A percentile compares a stretch with the other conserved stretches of the same genome.
phyloP scores from a whole-genome alignment of 2,888 invertebrate species.

The Euzophera pinguis region DNA sequence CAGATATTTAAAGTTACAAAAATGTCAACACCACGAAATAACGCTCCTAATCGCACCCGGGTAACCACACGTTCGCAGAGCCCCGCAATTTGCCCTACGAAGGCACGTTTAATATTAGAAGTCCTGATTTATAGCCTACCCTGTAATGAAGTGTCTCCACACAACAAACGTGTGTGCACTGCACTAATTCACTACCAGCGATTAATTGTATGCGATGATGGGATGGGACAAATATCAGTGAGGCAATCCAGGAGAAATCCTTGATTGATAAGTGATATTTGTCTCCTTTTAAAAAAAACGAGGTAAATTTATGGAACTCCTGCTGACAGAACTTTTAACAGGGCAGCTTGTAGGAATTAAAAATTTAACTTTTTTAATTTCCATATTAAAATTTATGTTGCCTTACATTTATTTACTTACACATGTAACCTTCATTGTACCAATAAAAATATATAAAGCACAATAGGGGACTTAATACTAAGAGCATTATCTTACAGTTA shows the following conservation, averaged over 20 bases:
- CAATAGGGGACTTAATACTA: too few species aligned
- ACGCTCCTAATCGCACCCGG: slow-evolving; percentile 16
- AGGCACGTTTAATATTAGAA: slow-evolving; percentile 81
- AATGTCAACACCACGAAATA: slow-evolving; percentile 9
- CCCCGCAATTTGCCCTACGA: slow-evolving; percentile 71
- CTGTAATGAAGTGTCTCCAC: slow-evolving; percentile 77
- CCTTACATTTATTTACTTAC: too few species aligned
- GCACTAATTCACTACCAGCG: slow-evolving; percentile 72
- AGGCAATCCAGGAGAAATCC: too few species aligned
- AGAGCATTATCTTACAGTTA: too few species aligned
- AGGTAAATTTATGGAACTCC: too few species aligned
- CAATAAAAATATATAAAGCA: too few species aligned
- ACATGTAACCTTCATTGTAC: too few species aligned
- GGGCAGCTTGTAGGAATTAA: too few species aligned
- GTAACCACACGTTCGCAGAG: slow-evolving; percentile 47
- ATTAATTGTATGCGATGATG: slow-evolving; percentile 53
- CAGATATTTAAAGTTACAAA: not conserved
- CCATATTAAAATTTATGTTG: too few species aligned
- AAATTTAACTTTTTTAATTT: too few species aligned
- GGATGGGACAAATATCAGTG: slow-evolving; percentile 8
- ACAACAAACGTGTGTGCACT: slow-evolving; percentile 71
- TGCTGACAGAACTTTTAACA: too few species aligned
- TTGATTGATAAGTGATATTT: not conserved
- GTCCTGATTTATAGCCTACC: slow-evolving; percentile 76
- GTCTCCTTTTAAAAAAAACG: too few species aligned